These are phyloP conservation scores for Anguilla marmorata DNA, from an alignment of 2,797 vertebrate species.

Conservation along the genomic window DNA sequence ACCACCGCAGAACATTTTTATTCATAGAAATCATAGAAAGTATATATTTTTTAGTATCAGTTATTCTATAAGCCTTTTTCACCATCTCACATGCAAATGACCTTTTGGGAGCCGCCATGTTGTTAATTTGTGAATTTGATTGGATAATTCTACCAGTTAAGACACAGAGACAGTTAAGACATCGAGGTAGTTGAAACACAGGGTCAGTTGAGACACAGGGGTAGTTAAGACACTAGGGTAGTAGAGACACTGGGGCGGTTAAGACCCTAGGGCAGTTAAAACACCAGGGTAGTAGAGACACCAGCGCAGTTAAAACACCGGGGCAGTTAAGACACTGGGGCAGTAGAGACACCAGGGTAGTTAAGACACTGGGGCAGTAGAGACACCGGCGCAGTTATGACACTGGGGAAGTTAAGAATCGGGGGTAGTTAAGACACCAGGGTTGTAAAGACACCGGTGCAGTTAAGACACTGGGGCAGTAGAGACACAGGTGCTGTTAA, in stretches of 20 bases:
- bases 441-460: neutral
- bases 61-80: neutral
- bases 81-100: neutral
- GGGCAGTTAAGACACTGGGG: neutral
- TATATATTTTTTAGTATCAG: neutral
- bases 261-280: neutral
- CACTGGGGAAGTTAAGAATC: neutral
- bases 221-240: neutral
- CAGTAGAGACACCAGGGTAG: no score
- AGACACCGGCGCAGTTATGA: neutral
- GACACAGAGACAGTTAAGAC: neutral
- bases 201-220: neutral
- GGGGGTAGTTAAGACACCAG: neutral
- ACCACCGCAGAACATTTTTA: no score
- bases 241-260: no score
- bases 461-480: neutral
- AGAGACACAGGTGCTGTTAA: neutral
- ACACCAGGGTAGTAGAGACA: neutral
- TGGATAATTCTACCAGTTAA: neutral
- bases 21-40: no score
- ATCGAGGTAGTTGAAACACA: neutral
- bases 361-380: neutral
- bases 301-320: neutral
- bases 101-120: neutral
- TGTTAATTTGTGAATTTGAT: neutral